A percentile compares a stretch with the other conserved stretches of the same genome.
Evolutionary conservation across 2,888 invertebrate species (phyloP).

Genomic region (Schizaphis graminum): DNA sequence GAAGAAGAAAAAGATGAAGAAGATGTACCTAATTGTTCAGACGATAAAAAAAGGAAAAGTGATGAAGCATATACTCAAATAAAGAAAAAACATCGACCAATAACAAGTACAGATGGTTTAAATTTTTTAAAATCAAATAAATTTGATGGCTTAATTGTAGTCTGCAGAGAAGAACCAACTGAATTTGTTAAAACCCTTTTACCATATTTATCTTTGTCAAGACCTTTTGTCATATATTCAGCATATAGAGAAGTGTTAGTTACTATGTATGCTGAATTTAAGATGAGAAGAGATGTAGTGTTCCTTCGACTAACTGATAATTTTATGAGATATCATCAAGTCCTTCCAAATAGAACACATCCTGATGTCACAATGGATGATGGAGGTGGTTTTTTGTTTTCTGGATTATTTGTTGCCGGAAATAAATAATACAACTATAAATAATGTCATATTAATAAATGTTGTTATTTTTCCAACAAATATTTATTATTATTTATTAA

Average conservation of each 20-base stretch:
- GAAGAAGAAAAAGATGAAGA: constrained; percentile 9
- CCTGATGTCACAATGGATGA: constrained; percentile 93
- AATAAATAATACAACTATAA: constrained; percentile 24
- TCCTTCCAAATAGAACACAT: constrained; percentile 91
- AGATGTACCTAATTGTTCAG: constrained; percentile 25
- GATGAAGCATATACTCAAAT: constrained; percentile 54
- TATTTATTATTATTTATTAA: constrained; percentile 11
- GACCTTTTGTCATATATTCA: constrained; percentile 89
- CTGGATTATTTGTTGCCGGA: constrained; percentile 74
- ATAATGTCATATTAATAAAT: constrained; percentile 34
- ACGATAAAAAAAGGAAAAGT: constrained; percentile 60
- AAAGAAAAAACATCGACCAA: constrained; percentile 49
- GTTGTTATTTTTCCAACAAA: constrained; percentile 22
- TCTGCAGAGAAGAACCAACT: constrained; percentile 88
- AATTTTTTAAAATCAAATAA: constrained; percentile 75
- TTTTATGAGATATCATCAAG: constrained; percentile 92
- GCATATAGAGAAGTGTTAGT: constrained; percentile 85
- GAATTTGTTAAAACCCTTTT: constrained; percentile 83
- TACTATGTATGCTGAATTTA: constrained; percentile 85
- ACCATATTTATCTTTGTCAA: constrained; percentile 83
- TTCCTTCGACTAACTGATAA: constrained; percentile 85
- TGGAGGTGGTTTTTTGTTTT: constrained; percentile 89
- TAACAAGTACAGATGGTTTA: constrained; percentile 70
- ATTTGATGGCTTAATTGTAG: constrained; percentile 83
- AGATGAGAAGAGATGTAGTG: constrained; percentile 79